Evolutionary conservation across 2,888 invertebrate species (phyloP).

Genomic region (Ormyrus pomaceus): DNA sequence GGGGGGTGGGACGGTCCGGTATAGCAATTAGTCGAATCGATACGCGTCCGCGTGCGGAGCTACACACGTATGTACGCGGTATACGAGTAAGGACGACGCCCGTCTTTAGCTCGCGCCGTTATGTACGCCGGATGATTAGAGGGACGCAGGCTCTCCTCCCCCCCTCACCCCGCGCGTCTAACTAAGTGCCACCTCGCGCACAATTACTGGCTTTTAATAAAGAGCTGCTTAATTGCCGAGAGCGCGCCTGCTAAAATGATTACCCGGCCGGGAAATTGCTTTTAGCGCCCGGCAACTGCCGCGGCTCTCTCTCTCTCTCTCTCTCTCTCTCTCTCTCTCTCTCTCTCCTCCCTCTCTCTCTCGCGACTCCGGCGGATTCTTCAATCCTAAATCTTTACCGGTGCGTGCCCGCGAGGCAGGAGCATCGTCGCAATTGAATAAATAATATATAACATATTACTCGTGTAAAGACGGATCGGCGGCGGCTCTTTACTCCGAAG

Average conservation of each 20-base stretch:
- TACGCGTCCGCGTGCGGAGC: background rate
- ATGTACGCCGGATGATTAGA: slow-evolving; percentile 2
- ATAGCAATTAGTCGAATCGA: slow-evolving; percentile 46
- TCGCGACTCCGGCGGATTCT: background rate
- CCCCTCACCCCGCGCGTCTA: background rate
- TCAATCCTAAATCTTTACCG: background rate
- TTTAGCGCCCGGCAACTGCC: slow-evolving; percentile 27
- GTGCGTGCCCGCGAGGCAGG: no score
- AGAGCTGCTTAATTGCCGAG: slow-evolving; percentile 46
- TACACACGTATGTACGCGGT: background rate
- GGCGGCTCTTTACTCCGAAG: background rate
- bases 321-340: background rate
- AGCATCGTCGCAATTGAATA: no score
- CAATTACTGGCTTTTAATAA: slow-evolving; percentile 51
- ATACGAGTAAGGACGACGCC: background rate
- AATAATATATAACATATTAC: no score
- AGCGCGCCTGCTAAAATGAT: slow-evolving; percentile 17
- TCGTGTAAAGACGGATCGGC: background rate
- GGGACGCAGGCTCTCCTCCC: no score
- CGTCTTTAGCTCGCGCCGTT: no score
- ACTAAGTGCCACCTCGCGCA: slow-evolving; percentile 29
- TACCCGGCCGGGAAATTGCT: slow-evolving; percentile 50
- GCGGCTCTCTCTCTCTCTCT: background rate
- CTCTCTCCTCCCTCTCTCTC: background rate
- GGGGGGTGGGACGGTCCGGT: slow-evolving; percentile 4